Base-by-base conservation (phyloP, 2,113 vertebrate species). In the Dendrocopos noguchii region DNA sequence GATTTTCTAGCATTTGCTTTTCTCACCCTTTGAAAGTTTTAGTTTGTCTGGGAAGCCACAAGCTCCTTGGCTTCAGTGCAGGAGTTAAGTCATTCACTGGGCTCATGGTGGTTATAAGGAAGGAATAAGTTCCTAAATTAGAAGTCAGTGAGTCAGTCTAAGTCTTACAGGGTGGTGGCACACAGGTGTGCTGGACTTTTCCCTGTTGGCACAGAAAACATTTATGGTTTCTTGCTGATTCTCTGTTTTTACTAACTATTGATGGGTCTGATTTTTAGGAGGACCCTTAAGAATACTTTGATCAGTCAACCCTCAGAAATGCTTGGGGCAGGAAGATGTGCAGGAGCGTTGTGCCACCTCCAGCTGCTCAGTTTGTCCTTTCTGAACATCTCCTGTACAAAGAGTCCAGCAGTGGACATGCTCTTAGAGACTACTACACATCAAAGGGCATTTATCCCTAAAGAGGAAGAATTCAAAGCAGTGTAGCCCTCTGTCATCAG, bases 11-110 rank as follows among this genome's bases (percentile, higher is more conserved):
- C n/a, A 60, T 85, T 94, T 87, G 61, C 34, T 84, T 65, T 96
- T 87, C 65, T 80, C 5, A 67, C 84, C 79, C 64, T 88, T 80
- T 77, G 71, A 75, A 90, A 93, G 65, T n/a, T 84, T 88, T 46
- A 50, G 22, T 84, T 85, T 60, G 75, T 82, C 65, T 65, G 73
- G 55, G 77, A 95, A 92, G 91, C 88, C 86, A 70, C 70, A 79
- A 86, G 85, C 76, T 94, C 73, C 77, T 93, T 90, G 76, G 65
- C 70, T 80, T 90, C 63, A 91, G 85, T 75, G 82, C 84, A 85
- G 87, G 73, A 88, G 24, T 6, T 68, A 57, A 74, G 77, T 92
- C 73, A 89, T 5, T 78, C 85, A 68, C 2, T 44, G 66, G 34
- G 71, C 67, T 56, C n/a, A 1, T 42, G 65, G 33, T 7, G 9